A percentile compares a stretch with the other conserved stretches of the same genome.
Conservation (phyloP, 2,888 invertebrate genomes). For the Philaethria dido region DNA sequence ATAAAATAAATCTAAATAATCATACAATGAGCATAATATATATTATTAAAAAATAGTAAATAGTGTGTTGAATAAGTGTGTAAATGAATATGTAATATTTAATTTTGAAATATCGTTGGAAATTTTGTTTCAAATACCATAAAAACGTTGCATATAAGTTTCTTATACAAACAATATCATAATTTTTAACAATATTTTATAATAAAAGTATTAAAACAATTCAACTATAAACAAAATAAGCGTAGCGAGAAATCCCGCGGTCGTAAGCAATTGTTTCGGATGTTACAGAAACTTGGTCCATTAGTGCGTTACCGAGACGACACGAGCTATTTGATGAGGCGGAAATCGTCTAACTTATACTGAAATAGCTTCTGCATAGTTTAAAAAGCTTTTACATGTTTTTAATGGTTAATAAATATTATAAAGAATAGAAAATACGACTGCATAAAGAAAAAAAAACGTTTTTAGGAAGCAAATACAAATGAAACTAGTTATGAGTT, state of each 20-base stretch:
- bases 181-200: not conserved
- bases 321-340: conserved; percentile 35
- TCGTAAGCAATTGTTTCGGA: conserved; percentile 44
- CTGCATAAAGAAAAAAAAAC: too few species aligned
- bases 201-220: not conserved
- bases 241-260: conserved; percentile 41
- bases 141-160: too few species aligned
- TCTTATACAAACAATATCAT: not conserved
- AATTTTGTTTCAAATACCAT: too few species aligned
- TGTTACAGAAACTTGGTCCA: conserved; percentile 44
- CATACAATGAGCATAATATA: too few species aligned
- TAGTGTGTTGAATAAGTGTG: too few species aligned
- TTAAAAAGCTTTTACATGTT: not conserved
- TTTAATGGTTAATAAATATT: not conserved
- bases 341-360: conserved; percentile 14
- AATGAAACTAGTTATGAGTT: too few species aligned
- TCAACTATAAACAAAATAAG: conserved; percentile 38
- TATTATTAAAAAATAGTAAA: too few species aligned
- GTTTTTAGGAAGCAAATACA: too few species aligned
- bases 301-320: conserved; percentile 35
- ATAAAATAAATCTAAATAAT: too few species aligned
- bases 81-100: too few species aligned
- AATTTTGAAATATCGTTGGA: too few species aligned
- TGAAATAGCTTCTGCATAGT: conserved; percentile 4
- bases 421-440: too few species aligned